phyloP scores from a whole-genome alignment of 2,797 vertebrate genomes.

The Threskiornis aethiopicus region DNA sequence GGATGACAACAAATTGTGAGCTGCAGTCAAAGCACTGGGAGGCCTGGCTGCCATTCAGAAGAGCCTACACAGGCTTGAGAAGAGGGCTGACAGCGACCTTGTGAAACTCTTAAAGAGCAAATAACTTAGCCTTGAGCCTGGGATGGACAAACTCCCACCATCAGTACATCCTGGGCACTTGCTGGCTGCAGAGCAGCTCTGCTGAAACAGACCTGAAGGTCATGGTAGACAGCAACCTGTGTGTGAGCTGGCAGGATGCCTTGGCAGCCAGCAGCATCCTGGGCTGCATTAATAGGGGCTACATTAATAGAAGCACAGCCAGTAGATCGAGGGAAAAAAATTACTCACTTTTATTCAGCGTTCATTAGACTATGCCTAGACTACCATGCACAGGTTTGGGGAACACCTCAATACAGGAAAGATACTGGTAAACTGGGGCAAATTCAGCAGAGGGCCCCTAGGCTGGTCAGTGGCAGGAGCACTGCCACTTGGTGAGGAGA shows the following conservation, averaged over 20 bases:
- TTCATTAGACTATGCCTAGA: not conserved
- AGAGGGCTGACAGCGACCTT: not conserved
- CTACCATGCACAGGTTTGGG: not conserved
- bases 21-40: fast-evolving
- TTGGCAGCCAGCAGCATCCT: not conserved
- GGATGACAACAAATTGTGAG: not conserved
- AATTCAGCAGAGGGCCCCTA: not conserved
- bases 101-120: not conserved
- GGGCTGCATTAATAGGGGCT: not conserved
- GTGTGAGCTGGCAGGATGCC: not conserved
- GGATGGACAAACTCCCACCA: fast-evolving
- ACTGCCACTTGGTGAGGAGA: not conserved
- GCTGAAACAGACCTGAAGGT: not conserved
- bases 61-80: not conserved
- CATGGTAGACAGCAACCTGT: not conserved
- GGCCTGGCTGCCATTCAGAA: not conserved
- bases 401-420: not conserved
- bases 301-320: not conserved
- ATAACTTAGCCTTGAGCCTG: not conserved
- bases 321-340: not conserved
- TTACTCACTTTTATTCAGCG: not conserved
- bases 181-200: not conserved
- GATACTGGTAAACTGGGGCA: not conserved
- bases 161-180: fast-evolving
- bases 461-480: not conserved